Percentiles rank a stretch among this genome's conserved stretches.
These are phyloP conservation scores for Psittacula cyanocephala DNA, from an alignment of 2,113 vertebrate species.

Conservation along the genomic window DNA sequence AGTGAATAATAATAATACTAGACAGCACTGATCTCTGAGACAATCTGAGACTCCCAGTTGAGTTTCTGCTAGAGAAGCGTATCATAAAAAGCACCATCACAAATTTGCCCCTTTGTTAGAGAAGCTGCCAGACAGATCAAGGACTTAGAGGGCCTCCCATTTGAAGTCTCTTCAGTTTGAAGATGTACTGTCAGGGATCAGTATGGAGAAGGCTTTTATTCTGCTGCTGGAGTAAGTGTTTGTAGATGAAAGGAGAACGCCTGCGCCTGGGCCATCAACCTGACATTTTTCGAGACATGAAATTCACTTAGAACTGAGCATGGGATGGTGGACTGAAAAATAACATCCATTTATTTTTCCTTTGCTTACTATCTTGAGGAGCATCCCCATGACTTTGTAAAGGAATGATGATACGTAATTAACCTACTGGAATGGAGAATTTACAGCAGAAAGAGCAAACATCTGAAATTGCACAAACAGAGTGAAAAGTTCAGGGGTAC, in stretches of 20 bases:
- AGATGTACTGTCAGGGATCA: constrained; percentile 23
- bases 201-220: constrained; percentile 21
- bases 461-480: background rate
- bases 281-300: background rate
- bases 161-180: constrained; percentile 13
- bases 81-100: constrained; percentile 27
- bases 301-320: constrained; percentile 11
- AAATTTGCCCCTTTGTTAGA: constrained; percentile 27
- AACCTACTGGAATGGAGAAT: background rate
- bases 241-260: constrained; percentile 32
- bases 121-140: constrained; percentile 47
- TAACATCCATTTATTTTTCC: background rate
- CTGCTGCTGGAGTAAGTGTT: constrained; percentile 14
- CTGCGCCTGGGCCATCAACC: background rate
- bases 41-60: background rate
- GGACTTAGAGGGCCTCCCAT: constrained; percentile 16
- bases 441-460: background rate
- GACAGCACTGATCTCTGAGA: constrained; percentile 31
- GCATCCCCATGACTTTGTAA: background rate
- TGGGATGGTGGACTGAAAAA: background rate
- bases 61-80: background rate
- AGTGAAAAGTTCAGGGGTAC: background rate
- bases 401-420: background rate
- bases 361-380: background rate
- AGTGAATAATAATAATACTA: background rate